Percentiles rank a stretch among this genome's conserved stretches.
These are phyloP conservation scores for Morbakka virulenta DNA, from an alignment of 30 jellyfish, hydroid and myxozoan species.

Conservation along the genomic window DNA sequence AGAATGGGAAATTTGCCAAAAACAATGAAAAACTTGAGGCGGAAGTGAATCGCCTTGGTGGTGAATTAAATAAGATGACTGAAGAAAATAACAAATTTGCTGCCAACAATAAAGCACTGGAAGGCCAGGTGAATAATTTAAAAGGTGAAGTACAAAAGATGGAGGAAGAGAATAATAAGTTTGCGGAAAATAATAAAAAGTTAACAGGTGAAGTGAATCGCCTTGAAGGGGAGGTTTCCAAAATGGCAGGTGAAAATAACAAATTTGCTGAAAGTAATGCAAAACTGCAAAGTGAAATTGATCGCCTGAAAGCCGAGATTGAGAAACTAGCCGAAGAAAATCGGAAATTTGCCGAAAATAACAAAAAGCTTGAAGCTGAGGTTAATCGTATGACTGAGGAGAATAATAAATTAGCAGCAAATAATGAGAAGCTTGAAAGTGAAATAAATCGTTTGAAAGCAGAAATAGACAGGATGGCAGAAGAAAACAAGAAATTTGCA, in stretches of 20 bases:
- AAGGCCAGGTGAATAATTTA: conserved; percentile 62
- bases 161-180: conserved; percentile 57
- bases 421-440: conserved; percentile 65
- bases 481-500: conserved; percentile 83
- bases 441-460: conserved; percentile 54
- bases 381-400: conserved; percentile 68
- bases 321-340: conserved; percentile 83
- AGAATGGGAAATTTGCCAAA: conserved; percentile 67
- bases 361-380: conserved; percentile 51
- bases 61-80: conserved; percentile 18
- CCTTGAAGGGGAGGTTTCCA: conserved; percentile 22
- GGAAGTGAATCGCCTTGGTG: conserved; percentile 65
- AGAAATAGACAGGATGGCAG: conserved; percentile 64
- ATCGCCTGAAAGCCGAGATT: conserved; percentile 60
- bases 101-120: conserved; percentile 60
- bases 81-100: conserved; percentile 73
- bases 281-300: conserved; percentile 63
- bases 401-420: conserved; percentile 72
- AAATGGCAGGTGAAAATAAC: conserved; percentile 61
- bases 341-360: conserved; percentile 70
- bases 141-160: conserved; percentile 77
- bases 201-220: conserved; percentile 50
- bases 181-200: conserved; percentile 47
- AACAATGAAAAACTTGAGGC: conserved; percentile 73
- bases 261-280: conserved; percentile 74